These are phyloP conservation scores for Diabrotica undecimpunctata DNA, from an alignment of 1,140 invertebrate genomes.

Conservation along the genomic window DNA sequence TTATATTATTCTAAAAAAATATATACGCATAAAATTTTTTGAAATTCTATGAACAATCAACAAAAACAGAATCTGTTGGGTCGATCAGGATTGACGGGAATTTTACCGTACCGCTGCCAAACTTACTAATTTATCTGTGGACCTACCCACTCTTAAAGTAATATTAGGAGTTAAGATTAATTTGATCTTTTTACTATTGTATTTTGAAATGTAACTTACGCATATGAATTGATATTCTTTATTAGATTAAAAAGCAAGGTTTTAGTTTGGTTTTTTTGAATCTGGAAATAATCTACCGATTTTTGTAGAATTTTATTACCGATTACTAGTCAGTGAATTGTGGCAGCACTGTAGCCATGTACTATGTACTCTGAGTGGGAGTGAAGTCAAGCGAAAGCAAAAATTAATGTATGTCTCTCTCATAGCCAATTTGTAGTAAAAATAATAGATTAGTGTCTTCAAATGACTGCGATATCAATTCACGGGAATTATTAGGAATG, in stretches of 20 bases:
- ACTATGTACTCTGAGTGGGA: slow-evolving; percentile 14
- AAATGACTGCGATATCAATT: background rate
- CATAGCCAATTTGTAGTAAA: slow-evolving; percentile 7
- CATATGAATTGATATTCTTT: too few relatives aligned
- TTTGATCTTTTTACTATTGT: too few relatives aligned
- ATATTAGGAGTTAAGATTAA: too few relatives aligned
- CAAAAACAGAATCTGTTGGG: background rate
- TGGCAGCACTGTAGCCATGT: background rate
- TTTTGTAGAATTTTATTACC: too few relatives aligned
- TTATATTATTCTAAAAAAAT: background rate
- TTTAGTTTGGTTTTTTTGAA: too few relatives aligned
- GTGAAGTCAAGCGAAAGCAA: slow-evolving; percentile 9
- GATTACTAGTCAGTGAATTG: too few relatives aligned
- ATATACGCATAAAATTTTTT: background rate
- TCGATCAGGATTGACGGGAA: background rate
- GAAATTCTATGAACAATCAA: background rate
- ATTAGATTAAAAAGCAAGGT: too few relatives aligned
- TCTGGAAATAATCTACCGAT: too few relatives aligned
- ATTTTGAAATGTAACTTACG: too few relatives aligned
- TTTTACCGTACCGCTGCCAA: background rate
- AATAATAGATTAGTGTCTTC: slow-evolving; percentile 5
- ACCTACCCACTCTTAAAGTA: too few relatives aligned
- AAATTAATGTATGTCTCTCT: slow-evolving; percentile 11
- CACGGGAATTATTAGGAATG: background rate
- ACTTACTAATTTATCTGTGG: too few relatives aligned